phyloP scores from a whole-genome alignment of 2,888 invertebrate genomes.

The Drosophila birchii region DNA sequence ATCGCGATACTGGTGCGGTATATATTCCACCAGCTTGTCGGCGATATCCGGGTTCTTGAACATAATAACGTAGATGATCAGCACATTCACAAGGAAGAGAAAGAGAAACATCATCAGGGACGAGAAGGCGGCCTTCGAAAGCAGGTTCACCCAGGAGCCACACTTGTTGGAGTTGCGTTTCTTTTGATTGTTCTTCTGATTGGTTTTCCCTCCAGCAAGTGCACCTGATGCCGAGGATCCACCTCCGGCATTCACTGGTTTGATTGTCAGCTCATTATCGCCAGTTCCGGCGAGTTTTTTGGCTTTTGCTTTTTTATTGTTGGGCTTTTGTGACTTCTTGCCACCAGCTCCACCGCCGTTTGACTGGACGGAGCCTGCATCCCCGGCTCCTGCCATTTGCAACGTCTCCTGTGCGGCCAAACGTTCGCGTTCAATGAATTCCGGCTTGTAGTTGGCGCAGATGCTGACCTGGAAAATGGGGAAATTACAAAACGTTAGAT shows the following conservation, averaged over 20 bases:
- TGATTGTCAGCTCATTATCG: constrained; percentile 66
- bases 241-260: constrained; percentile 43
- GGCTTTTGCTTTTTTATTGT: constrained; percentile 68
- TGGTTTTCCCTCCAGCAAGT: constrained; percentile 34
- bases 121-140: constrained; percentile 73
- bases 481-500: constrained; percentile 24
- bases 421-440: constrained; percentile 61
- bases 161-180: constrained; percentile 51
- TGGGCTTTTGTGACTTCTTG: constrained; percentile 66
- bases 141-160: constrained; percentile 36
- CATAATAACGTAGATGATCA: constrained; percentile 83
- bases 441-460: constrained; percentile 61
- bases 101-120: constrained; percentile 82
- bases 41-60: constrained; percentile 84
- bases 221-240: background rate
- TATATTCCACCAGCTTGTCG: constrained; percentile 81
- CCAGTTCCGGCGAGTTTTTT: constrained; percentile 51
- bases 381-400: constrained; percentile 58
- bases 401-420: constrained; percentile 45
- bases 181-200: constrained; percentile 67
- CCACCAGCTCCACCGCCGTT: constrained; percentile 34
- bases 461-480: constrained; percentile 62
- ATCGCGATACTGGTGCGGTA: constrained; percentile 83
- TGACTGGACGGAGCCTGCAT: constrained; percentile 29
- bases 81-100: constrained; percentile 79